Evolutionary conservation across 1,140 invertebrate genomes (phyloP).

Genomic region (Plutomurus gul): DNA sequence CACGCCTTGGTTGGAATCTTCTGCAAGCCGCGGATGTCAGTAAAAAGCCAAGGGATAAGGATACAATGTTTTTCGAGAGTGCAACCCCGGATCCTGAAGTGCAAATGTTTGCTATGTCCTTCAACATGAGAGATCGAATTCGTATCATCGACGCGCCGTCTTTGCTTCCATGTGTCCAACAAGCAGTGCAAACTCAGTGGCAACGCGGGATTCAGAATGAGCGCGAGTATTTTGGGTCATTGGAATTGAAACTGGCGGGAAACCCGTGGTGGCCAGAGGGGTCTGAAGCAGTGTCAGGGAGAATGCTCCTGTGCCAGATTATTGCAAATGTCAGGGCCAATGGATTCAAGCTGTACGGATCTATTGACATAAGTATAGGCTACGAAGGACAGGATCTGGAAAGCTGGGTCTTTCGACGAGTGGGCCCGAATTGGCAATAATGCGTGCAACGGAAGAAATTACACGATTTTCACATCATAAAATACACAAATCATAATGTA

Average conservation of each 20-base stretch:
- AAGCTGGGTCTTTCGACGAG: constrained; percentile 33
- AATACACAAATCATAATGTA: no score
- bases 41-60: constrained; percentile 41
- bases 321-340: constrained; percentile 27
- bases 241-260: constrained; percentile 40
- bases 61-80: constrained; percentile 46
- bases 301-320: constrained; percentile 35
- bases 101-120: constrained; percentile 41
- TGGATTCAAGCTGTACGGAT: constrained; percentile 46
- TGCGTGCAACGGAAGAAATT: no score
- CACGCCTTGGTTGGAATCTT: constrained; percentile 35
- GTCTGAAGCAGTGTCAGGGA: neutral
- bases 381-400: constrained; percentile 28
- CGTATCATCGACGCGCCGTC: constrained; percentile 36
- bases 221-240: constrained; percentile 32
- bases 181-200: constrained; percentile 35
- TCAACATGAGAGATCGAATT: constrained; percentile 42
- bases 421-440: constrained; percentile 34
- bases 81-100: constrained; percentile 40
- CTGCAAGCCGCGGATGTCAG: constrained; percentile 36
- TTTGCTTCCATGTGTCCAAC: constrained; percentile 31
- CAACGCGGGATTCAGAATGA: constrained; percentile 40
- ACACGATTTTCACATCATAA: no score
- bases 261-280: constrained; percentile 42
- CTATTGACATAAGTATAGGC: constrained; percentile 13